Evolutionary conservation across 2,797 vertebrate species (phyloP), one percentile per base, ranked within the genome.

Genomic region (Hypotaenidia okinawae): DNA sequence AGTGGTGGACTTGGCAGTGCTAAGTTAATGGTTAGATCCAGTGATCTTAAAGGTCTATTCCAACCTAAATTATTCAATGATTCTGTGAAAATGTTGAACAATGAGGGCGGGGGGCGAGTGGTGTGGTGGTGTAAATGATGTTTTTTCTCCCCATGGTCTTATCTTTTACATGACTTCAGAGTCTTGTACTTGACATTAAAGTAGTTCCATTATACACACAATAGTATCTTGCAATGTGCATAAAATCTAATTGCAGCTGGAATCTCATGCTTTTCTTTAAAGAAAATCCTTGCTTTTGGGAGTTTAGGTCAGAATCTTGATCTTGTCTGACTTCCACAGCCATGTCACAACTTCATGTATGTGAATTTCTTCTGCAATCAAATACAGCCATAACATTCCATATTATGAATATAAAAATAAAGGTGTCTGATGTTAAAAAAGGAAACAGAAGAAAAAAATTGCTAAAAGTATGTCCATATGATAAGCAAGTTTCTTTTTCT

Each of bases 11-110:
- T 74, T 77, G 33, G 27, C 21, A 39, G 12, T 24, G 27, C 14
- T 57, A 19, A 13, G 32, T 75, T 70, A 43, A 49, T 6, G 1
- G 4, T 30, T 63, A 4, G 0, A n/a, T 17, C 68, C 2, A 0
- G 8, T 82, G 52, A 55, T 33, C 49, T 66, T 43, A 37, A 17
- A 25, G 6, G 8, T 49, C 47, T 81, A 8, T 75, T 82, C 23
- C 19, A 70, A 66, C 4, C 17, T 54, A 70, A 61, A 10, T 67
- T 2, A 54, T 84, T 67, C 25, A 19, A 33, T 27, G 10, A n/a
- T 58, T 82, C 55, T 57, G 19, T 80, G 41, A 66, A 88, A 73
- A 89, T 66, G 66, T 47, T 72, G 64, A 86, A 63, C 22, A 63
- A 13, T 49, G 24, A 8, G 5, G 4, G 30, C 21, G 19, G 45